Evolutionary conservation across 2,888 invertebrate species (phyloP), one percentile per base, ranked within the genome.

Genomic region (Eurytoma adleriae): DNA sequence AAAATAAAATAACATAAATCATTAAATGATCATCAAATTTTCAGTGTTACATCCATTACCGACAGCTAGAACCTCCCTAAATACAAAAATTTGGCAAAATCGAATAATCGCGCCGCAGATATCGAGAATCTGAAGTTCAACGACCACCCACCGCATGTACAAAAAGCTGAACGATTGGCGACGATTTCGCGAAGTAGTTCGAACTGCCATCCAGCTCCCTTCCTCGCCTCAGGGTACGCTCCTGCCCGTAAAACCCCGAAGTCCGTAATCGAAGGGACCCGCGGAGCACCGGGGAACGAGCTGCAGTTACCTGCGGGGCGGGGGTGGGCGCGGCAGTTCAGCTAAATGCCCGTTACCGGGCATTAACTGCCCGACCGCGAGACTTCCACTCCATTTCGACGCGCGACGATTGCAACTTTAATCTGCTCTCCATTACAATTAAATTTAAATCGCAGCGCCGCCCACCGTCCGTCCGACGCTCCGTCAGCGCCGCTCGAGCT

Each of bases 281-380:
- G 88, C 89, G 88, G 89, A 88, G 86, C 89, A n/a, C 14, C 18
- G 88, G 87, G 88, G 86, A 89, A 89, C 89, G 89, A 89, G 87
- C 89, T 87, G 89, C 89, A 89, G 90, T 90, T 89, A 90, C 88
- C 88, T 88, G 88, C 83, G 84, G 30, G 13, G 48, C 61, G 67
- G 24, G 27, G 24, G 72, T 24, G 30, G 20, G 12, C 12, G 7
- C n/a, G 78, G 89, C 86, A 88, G 89, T 90, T 90, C 90, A 90
- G 86, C 90, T 90, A 90, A 90, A 90, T 89, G 90, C 90, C 89
- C 86, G 90, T 90, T 90, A 90, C 88, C 88, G 85, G 88, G 87
- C 89, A 88, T 89, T 90, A 90, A 90, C 90, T 88, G 86, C 86
- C 73, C 57, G 20, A 50, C 83, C 14, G 7, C 56, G 16, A 12